Base-by-base conservation (phyloP, 1,140 invertebrate species). In the Anastrepha ludens region DNA sequence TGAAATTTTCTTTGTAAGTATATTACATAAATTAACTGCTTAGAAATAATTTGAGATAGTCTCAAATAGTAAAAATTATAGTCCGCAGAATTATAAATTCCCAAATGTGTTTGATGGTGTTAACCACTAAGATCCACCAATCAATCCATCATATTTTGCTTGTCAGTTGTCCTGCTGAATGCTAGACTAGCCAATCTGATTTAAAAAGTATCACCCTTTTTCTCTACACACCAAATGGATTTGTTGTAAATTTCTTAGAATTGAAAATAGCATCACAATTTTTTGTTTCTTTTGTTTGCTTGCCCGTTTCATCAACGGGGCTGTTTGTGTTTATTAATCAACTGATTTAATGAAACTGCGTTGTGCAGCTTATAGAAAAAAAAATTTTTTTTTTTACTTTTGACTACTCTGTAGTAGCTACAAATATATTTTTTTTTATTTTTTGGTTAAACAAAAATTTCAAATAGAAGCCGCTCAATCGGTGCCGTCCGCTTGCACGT, bases 381-480 rank as follows among this genome's bases (percentile, higher is more conserved):
- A 81, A 81, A 20, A 55, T 1, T 17, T 39, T 55, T 81, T 78
- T 81, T 55, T 81, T 7, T 8, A n/a, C 47, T 8, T 55, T 55
- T 55, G n/a, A 81, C 55, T 81, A 81, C 47, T 8, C 64, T 20
- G 29, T 5, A 39, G 70, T 9, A 81, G 1, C n/a, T 58, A 55
- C 2, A 55, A 29, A 13, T 74, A 44, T 17, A 17, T n/a, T 81
- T n/a, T 78, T 55, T 78, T 55, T 55, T 6, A 81, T 20, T 81
- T 81, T 50, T 67, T 67, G 6, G 74, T 81, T 81, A 55, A 81
- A 81, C 44, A 47, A 81, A 81, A 81, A 89, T 88, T 90, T 92
- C 90, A 92, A 92, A 92, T 91, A 90, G 86, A 87, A 88, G 89
- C 90, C 89, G 90, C 90, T 50, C 59, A 85, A n/a, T 60, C 86